phyloP scores from a whole-genome alignment of 2,888 invertebrate genomes.

The Chrysomela aeneicollis region DNA sequence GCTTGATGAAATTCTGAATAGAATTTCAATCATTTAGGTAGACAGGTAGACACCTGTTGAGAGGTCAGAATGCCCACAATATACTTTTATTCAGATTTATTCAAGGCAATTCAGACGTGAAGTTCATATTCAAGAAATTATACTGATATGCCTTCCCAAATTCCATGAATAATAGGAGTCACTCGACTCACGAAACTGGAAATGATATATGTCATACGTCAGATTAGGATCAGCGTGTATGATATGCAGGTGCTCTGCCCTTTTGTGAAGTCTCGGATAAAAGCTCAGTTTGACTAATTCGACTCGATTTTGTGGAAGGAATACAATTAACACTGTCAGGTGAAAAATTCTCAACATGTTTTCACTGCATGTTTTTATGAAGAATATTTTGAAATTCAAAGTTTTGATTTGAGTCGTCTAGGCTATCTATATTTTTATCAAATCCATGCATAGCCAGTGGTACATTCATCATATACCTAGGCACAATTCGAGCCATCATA shows the following conservation, averaged over 20 bases:
- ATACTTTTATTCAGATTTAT: not conserved
- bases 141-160: slow-evolving; percentile 18
- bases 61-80: not conserved
- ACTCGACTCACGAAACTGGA: slow-evolving; percentile 31
- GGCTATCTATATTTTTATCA: too few relatives aligned
- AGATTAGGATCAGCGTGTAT: slow-evolving; percentile 40
- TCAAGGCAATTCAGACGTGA: not conserved
- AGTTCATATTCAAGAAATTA: slow-evolving; percentile 13
- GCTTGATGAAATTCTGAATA: not conserved
- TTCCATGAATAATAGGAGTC: slow-evolving; percentile 18
- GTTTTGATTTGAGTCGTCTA: not conserved
- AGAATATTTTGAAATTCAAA: not conserved
- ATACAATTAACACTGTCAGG: slow-evolving; percentile 2
- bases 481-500: too few relatives aligned
- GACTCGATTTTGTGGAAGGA: slow-evolving; percentile 35
- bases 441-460: too few relatives aligned
- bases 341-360: not conserved
- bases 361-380: not conserved
- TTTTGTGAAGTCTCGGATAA: slow-evolving; percentile 27
- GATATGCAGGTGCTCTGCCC: slow-evolving; percentile 43
- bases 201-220: slow-evolving; percentile 45
- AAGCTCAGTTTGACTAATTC: slow-evolving; percentile 25
- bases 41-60: slow-evolving; percentile 1
- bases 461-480: too few relatives aligned
- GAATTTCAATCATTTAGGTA: not conserved